phyloP scores from a whole-genome alignment of 2,797 vertebrate genomes.

The Glossophaga mutica region DNA sequence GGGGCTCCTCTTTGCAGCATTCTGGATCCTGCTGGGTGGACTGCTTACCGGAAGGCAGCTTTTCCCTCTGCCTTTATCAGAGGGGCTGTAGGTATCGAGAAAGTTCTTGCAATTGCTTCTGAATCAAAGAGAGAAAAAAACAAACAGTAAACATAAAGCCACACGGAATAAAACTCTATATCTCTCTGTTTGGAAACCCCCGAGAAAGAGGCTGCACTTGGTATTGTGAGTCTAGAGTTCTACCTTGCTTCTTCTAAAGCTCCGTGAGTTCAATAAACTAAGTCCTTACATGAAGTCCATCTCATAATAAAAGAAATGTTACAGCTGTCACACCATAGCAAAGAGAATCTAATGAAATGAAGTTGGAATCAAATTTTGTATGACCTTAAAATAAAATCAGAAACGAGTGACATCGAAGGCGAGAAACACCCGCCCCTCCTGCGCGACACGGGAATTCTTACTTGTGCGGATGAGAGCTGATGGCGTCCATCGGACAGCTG shows the following conservation, averaged over 20 bases:
- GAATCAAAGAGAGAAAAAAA: slow-evolving; percentile 67
- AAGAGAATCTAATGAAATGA: background rate
- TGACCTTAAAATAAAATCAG: background rate
- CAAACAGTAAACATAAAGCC: background rate
- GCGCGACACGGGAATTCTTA: slow-evolving; percentile 73
- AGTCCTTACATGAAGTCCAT: background rate
- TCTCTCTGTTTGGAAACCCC: background rate
- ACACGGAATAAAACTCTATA: background rate
- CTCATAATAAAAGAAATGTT: background rate
- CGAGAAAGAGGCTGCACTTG: rapidly evolving
- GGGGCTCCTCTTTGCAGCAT: slow-evolving; percentile 89
- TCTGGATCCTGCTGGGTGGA: slow-evolving; percentile 86
- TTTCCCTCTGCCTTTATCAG: slow-evolving; percentile 97
- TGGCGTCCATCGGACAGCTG: slow-evolving; percentile 82
- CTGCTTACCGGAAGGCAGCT: slow-evolving; percentile 89
- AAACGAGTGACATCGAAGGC: background rate
- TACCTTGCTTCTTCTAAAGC: background rate
- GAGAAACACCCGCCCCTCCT: background rate
- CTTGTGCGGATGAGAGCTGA: slow-evolving; percentile 89
- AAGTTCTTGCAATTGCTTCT: slow-evolving; percentile 96
- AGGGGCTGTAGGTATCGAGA: slow-evolving; percentile 89
- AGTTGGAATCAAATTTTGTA: background rate
- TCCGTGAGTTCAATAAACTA: background rate
- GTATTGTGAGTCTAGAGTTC: background rate
- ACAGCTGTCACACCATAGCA: background rate